Evolutionary conservation across 2,797 vertebrate genomes (phyloP).

Genomic region (Siniperca obscura): DNA sequence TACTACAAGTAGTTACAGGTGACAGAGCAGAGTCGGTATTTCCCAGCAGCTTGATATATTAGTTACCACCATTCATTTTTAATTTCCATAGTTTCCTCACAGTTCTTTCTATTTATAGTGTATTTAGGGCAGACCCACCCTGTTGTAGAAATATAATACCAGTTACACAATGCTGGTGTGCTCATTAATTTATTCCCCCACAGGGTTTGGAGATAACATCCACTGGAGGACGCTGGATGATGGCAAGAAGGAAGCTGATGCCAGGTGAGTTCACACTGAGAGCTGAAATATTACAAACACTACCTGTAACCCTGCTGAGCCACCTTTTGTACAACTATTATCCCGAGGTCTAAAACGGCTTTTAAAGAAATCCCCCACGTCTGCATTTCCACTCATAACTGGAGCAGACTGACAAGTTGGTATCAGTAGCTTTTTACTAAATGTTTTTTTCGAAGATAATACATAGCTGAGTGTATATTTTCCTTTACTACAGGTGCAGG

Average conservation of each 20-base stretch:
- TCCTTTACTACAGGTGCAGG: not conserved
- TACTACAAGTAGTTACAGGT: not conserved
- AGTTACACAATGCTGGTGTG: conserved; percentile 22
- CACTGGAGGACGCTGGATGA: conserved; percentile 97
- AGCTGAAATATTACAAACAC: conserved; percentile 6
- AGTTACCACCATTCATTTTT: conserved; percentile 30
- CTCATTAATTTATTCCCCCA: conserved; percentile 5
- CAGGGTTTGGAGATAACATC: conserved; percentile 98
- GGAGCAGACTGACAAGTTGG: not conserved
- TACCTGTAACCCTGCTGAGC: conserved; percentile 10
- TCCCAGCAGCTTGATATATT: conserved; percentile 24
- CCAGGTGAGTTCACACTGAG: conserved; percentile 85
- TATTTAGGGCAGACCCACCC: conserved; percentile 56
- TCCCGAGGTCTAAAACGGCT: not conserved
- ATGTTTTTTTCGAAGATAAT: not conserved
- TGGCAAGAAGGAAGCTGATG: conserved; percentile 94
- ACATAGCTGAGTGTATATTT: not conserved
- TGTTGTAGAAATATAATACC: conserved; percentile 38
- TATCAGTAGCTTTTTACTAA: not conserved
- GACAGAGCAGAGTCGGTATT: not conserved
- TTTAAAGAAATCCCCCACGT: not conserved
- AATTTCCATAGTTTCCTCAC: conserved; percentile 20
- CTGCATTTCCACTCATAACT: not conserved
- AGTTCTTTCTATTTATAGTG: conserved; percentile 26
- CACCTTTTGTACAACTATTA: conserved; percentile 1